Evolutionary conservation across 37 sponge, comb jelly and placozoan species (phyloP).

Genomic region (Haliclona indistincta): DNA sequence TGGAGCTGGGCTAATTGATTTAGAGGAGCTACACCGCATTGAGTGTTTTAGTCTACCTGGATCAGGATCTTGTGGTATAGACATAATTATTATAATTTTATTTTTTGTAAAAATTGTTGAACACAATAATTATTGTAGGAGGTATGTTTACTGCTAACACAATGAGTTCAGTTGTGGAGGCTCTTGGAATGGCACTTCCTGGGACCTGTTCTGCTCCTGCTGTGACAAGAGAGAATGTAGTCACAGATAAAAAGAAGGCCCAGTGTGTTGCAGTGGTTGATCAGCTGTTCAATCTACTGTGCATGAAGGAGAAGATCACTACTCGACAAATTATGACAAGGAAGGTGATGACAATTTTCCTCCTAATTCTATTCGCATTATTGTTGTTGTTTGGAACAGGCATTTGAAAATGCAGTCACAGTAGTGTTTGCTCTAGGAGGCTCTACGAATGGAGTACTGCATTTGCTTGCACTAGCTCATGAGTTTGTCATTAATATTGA

Average conservation of each 20-base stretch:
- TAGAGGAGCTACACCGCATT: constrained; percentile 64
- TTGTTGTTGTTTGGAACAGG: no score
- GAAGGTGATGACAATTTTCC: constrained; percentile 30
- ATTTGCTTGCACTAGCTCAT: constrained; percentile 69
- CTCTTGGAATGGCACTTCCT: constrained; percentile 69
- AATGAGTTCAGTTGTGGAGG: constrained; percentile 76
- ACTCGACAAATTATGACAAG: constrained; percentile 70
- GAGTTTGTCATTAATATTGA: constrained; percentile 40
- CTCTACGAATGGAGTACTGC: constrained; percentile 75
- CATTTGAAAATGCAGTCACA: constrained; percentile 81
- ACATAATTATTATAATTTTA: no score
- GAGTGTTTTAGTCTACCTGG: constrained; percentile 71
- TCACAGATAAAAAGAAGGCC: constrained; percentile 56
- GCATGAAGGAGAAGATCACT: constrained; percentile 12
- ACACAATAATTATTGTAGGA: constrained; percentile 26
- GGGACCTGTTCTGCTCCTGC: constrained; percentile 75
- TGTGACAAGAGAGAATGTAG: constrained; percentile 49
- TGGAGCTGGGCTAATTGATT: constrained; percentile 75
- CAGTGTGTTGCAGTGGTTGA: constrained; percentile 57
- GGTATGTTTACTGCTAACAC: constrained; percentile 87
- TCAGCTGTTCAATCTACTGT: constrained; percentile 38
- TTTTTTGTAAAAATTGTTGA: not conserved
- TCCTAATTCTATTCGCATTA: no score
- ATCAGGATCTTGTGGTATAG: constrained; percentile 77
- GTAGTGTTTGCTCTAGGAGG: constrained; percentile 76